phyloP scores from a whole-genome alignment of 2,113 vertebrate genomes.

The Nicator chloris region DNA sequence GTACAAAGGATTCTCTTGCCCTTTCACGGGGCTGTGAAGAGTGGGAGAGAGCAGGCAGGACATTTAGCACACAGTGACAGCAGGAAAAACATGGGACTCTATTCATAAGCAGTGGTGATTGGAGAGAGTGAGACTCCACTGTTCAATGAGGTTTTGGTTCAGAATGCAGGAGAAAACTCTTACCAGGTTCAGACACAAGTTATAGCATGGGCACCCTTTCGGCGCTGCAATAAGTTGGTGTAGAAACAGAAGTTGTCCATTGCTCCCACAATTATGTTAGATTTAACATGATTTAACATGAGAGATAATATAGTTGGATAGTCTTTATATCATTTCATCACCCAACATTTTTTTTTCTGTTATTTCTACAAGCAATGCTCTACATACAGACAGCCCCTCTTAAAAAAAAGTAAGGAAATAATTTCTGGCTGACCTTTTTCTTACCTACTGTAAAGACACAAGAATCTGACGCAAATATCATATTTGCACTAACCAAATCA shows the following conservation, averaged over 20 bases:
- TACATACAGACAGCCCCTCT: not conserved
- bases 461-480: constrained; percentile 41
- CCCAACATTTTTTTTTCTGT: not conserved
- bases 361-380: not conserved
- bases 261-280: not conserved
- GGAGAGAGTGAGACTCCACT: not conserved
- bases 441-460: constrained; percentile 41
- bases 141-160: not conserved
- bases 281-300: not conserved
- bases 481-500: constrained; percentile 42
- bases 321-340: not conserved
- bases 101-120: not conserved
- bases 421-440: constrained; percentile 33
- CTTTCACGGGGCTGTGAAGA: not conserved
- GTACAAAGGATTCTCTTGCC: not conserved
- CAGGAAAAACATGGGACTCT: not conserved
- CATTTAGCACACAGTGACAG: not conserved
- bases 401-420: not conserved
- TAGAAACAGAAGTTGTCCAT: not conserved
- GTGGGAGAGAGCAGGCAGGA: not conserved
- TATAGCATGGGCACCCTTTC: not conserved
- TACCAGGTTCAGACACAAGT: not conserved
- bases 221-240: not conserved
- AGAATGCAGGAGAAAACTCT: not conserved
- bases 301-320: not conserved